Percentiles rank a stretch among this genome's conserved stretches.
These are phyloP conservation scores for Hyposmocoma kahamanoa DNA, from an alignment of 1,140 invertebrate genomes.

Conservation along the genomic window DNA sequence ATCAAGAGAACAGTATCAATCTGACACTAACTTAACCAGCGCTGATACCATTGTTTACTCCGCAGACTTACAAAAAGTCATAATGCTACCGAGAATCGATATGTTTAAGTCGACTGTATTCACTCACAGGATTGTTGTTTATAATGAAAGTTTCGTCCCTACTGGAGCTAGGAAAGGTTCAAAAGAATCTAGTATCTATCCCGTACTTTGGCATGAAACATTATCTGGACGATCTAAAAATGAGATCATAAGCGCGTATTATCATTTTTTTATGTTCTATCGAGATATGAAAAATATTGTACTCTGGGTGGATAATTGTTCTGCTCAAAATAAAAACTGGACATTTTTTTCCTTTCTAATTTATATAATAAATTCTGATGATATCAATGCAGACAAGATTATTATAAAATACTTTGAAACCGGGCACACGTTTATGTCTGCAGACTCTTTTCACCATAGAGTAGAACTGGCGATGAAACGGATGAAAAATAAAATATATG, in stretches of 20 bases:
- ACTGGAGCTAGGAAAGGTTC: conserved; percentile 1
- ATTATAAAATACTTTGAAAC: conserved; percentile 14
- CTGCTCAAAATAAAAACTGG: conserved; percentile 24
- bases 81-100: conserved; percentile 5
- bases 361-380: conserved; percentile 8
- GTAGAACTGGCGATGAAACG: conserved; percentile 27
- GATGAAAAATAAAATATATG: conserved; percentile 28
- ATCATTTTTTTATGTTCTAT: conserved; percentile 5
- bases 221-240: conserved; percentile 13
- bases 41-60: not conserved
- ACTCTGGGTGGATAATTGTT: conserved; percentile 20
- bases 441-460: conserved; percentile 36
- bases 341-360: conserved; percentile 17
- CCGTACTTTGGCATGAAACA: conserved; percentile 12
- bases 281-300: conserved; percentile 20
- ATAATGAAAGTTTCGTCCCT: conserved; percentile 5
- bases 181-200: conserved; percentile 5
- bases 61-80: conserved; percentile 6
- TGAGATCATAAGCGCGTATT: conserved; percentile 7
- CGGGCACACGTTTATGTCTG: conserved; percentile 13
- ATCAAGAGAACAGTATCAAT: not conserved
- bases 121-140: not conserved
- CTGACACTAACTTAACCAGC: not conserved
- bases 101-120: not conserved
- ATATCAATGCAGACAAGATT: conserved; percentile 6